Evolutionary conservation across 2,113 vertebrate species (phyloP), one percentile per base, ranked within the genome.

Genomic region (Hippoglossus stenolepis): DNA sequence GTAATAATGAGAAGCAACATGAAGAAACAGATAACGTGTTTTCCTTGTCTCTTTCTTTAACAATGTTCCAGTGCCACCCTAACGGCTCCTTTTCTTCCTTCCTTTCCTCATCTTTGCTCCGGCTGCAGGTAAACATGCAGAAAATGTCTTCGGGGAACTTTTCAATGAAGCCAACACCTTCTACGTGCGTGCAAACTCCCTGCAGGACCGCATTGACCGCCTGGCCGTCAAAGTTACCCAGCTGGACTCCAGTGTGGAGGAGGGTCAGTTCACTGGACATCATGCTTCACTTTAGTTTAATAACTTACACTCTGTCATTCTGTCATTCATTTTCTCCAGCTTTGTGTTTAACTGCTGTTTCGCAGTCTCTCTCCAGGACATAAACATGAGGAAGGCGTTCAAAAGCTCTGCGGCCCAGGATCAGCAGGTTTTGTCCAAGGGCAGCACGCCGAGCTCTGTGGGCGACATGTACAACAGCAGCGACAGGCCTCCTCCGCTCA

Each of bases 141-240:
- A 99, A 94, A 97, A 98, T 88, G 96, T 99, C 87, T 99, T 98
- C 83, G 96, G 97, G 31, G 97, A 99, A 88, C 90, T 99, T 90
- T 98, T 99, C 90, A 96, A 96, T 70, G 97, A 99, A 89, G 97
- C 97, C 74, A 98, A 97, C 93, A 96, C 94, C 83, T 99, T 99
- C 92, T 97, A 98, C 83, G 90, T 95, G 87, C 95, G 97, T 76
- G 96, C 97, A 75, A 98, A 98, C 93, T 97, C 95, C 73, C 97
- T 99, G 82, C 97, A 99, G 95, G 97, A 98, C 89, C 96, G 97
- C 66, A 96, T 98, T 23, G 97, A 99, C 93, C 96, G 94, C 21
- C 94, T 99, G 24, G 96, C 97, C 77, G 85, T 97, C 92, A 98
- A 98, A 94, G 97, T 99, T 82, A 98, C 92, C 9, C 92, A 93